Conservation (phyloP, 23 tunicate genomes). For the Clavelina lepadiformis region DNA sequence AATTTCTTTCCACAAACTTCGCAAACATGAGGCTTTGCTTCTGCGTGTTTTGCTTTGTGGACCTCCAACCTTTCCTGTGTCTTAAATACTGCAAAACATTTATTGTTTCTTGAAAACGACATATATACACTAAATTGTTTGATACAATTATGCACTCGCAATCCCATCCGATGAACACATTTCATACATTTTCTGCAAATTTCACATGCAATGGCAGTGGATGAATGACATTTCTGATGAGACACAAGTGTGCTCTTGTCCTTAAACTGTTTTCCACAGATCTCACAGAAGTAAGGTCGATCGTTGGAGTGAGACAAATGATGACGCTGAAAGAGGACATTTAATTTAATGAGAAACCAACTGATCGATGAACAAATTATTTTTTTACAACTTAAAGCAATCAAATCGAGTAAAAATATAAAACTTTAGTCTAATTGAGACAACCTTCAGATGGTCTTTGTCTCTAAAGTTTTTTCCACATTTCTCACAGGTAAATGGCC, state of each 20-base stretch:
- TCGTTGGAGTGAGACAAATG: constrained; percentile 58
- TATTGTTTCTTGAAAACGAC: background rate
- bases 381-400: too few relatives aligned
- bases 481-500: constrained; percentile 73
- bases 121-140: background rate
- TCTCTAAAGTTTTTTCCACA: constrained; percentile 81
- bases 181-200: constrained; percentile 59
- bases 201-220: constrained; percentile 20
- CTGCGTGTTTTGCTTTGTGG: constrained; percentile 32
- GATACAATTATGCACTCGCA: background rate
- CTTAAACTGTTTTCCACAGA: constrained; percentile 89
- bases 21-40: constrained; percentile 52
- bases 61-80: constrained; percentile 15
- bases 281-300: constrained; percentile 81
- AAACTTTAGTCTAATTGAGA: too few relatives aligned
- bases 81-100: constrained; percentile 44
- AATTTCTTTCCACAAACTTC: constrained; percentile 77
- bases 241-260: constrained; percentile 41
- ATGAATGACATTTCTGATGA: constrained; percentile 63
- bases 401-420: too few relatives aligned
- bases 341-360: background rate
- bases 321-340: constrained; percentile 40
- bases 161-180: background rate
- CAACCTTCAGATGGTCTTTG: constrained; percentile 76
- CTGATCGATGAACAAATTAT: too few relatives aligned